Percentiles rank a stretch among this genome's conserved stretches.
Evolutionary conservation across 1,140 invertebrate species (phyloP).

Genomic region (Drosophila sproati): DNA sequence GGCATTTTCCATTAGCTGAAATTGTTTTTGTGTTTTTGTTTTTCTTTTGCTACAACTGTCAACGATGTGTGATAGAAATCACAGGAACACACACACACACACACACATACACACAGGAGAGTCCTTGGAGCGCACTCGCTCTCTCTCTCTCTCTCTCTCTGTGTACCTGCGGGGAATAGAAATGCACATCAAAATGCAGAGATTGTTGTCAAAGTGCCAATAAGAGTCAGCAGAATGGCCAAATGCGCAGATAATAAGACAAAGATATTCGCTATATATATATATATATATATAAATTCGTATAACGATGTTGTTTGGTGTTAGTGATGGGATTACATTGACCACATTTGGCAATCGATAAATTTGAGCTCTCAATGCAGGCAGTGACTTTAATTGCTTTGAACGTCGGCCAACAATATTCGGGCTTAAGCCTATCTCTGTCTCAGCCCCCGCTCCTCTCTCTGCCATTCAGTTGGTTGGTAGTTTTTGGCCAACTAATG

Average conservation of each 20-base stretch:
- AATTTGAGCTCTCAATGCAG: slow-evolving; percentile 13
- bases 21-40: slow-evolving; percentile 53
- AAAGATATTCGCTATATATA: slow-evolving; percentile 1
- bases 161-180: slow-evolving; percentile 26
- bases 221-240: slow-evolving; percentile 57
- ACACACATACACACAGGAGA: too few species aligned
- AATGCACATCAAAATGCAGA: slow-evolving; percentile 65
- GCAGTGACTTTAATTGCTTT: slow-evolving; percentile 52
- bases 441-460: not conserved
- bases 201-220: slow-evolving; percentile 73
- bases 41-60: slow-evolving; percentile 40
- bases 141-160: too few species aligned
- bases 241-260: slow-evolving; percentile 38
- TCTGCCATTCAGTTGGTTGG: not conserved
- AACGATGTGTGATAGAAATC: slow-evolving; percentile 68
- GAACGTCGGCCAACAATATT: not conserved
- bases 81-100: slow-evolving; percentile 15
- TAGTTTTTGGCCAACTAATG: slow-evolving; percentile 19
- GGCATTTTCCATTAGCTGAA: slow-evolving; percentile 50
- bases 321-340: slow-evolving; percentile 29
- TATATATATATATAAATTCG: too few species aligned
- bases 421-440: slow-evolving; percentile 39
- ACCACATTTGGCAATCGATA: slow-evolving; percentile 16
- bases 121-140: slow-evolving; percentile 2
- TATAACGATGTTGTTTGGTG: not conserved